Percentiles rank a stretch among this genome's conserved stretches.
Evolutionary conservation across 2,797 vertebrate species (phyloP).

Genomic region (Perodicticus potto): DNA sequence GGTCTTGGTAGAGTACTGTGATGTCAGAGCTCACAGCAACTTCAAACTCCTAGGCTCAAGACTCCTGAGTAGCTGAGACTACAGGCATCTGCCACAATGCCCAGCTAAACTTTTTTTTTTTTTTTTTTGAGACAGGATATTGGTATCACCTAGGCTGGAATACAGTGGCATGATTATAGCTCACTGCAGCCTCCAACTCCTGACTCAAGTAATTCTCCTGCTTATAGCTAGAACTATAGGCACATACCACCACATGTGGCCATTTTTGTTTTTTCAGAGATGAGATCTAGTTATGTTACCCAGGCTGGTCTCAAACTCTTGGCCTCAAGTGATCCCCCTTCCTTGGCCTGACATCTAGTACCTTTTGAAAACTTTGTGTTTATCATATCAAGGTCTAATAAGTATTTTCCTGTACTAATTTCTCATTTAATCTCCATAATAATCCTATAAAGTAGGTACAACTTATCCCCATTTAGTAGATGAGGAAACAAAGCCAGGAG

Average conservation of each 20-base stretch:
- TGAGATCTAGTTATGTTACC: neutral
- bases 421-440: conserved; percentile 19
- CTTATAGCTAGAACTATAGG: neutral
- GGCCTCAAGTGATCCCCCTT: neutral
- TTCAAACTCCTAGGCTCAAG: neutral
- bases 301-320: neutral
- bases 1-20: too few relatives aligned
- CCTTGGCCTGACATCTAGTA: neutral
- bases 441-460: neutral
- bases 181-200: neutral
- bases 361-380: neutral
- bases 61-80: too few relatives aligned
- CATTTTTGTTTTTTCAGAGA: neutral
- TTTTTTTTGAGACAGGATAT: too few relatives aligned
- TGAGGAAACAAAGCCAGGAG: neutral
- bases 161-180: neutral
- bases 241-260: neutral
- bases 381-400: neutral
- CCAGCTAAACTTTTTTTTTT: too few relatives aligned
- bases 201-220: neutral
- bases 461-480: neutral
- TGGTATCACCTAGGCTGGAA: neutral
- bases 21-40: too few relatives aligned
- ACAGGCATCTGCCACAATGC: too few relatives aligned
- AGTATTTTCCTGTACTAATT: neutral